Evolutionary conservation across 2,113 vertebrate species (phyloP), one percentile per base, ranked within the genome.

Genomic region (Xiphias gladius): DNA sequence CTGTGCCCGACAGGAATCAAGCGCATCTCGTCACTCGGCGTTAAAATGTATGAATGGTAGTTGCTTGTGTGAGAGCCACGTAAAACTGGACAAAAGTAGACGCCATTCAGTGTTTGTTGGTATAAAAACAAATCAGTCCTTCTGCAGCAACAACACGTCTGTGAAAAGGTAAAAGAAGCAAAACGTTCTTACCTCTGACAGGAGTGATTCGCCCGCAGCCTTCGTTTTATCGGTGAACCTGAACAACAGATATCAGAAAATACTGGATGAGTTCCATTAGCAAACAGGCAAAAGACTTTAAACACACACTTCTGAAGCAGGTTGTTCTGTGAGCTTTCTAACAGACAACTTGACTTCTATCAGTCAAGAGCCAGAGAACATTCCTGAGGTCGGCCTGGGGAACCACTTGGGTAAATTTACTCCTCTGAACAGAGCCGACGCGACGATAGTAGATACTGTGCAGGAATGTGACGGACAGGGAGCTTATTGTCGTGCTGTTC

Each of bases 211-310:
- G 22, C 62, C 12, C 86, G 41, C 50, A 88, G 14, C 77, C 89
- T 67, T 0, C 84, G 85, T 77, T 85, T 94, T 0, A 94, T 16
- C 0, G 94, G 94, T 13, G 94, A 95, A 84, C 94, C 94, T 95
- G 87, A 79, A 74, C 0, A 2, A 20, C 48, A 87, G 57, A 77
- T 0, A 54, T 2, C 9, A 79, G 19, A 64, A 22, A 5, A 69
- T 2, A 26, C 2, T 1, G 20, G 0, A 16, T 1, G 0, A 41
- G 52, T 54, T n/a, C 7, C 50, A 52, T 7, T 22, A 1, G 20
- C 52, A 54, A n/a, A 11, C 52, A 54, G 50, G 50, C 13, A 2
- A 22, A 22, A 22, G 50, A 22, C 0, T 9, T 7, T 17, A n/a
- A n/a, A n/a, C 41, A 35, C 30, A 41, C n/a, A 32, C n/a, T 46